A percentile compares a stretch with the other conserved stretches of the same genome.
phyloP scores from a whole-genome alignment of 1,140 invertebrate genomes.

The Drosophila yakuba region DNA sequence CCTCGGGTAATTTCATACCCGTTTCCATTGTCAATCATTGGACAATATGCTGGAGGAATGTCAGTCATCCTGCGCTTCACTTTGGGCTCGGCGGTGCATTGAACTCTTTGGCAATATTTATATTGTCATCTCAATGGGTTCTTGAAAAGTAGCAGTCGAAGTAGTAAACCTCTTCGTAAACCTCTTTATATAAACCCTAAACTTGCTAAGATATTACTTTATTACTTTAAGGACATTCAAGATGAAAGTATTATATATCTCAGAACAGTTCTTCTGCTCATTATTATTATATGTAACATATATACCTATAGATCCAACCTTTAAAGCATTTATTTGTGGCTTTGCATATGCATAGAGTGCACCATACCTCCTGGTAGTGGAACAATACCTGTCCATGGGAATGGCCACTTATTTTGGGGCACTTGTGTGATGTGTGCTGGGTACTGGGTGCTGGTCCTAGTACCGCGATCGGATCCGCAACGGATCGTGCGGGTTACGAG shows the following conservation, averaged over 20 bases:
- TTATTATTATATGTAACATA: too few species aligned
- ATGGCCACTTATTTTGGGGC: constrained; percentile 25
- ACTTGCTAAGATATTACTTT: too few species aligned
- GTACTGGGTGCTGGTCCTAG: not conserved
- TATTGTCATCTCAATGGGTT: too few species aligned
- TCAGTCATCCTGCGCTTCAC: constrained; percentile 26
- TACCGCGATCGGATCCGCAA: constrained; percentile 52
- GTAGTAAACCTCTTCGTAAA: not conserved
- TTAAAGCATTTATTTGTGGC: too few species aligned
- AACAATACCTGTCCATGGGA: constrained; percentile 6
- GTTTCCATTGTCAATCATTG: constrained; percentile 60
- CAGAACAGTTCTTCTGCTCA: too few species aligned
- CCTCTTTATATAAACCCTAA: too few species aligned
- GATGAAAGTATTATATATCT: too few species aligned
- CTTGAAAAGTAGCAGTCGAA: not conserved
- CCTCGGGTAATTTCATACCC: constrained; percentile 48
- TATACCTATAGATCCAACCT: too few species aligned
- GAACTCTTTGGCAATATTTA: not conserved
- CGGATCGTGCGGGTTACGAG: constrained; percentile 68
- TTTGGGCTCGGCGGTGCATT: constrained; percentile 12
- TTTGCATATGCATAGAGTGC: not conserved
- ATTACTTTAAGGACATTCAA: too few species aligned
- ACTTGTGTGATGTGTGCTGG: not conserved
- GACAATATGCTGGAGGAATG: constrained; percentile 44
- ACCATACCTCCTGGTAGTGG: not conserved